Evolutionary conservation across 1,140 invertebrate genomes (phyloP).

Genomic region (Lepidurus apus): DNA sequence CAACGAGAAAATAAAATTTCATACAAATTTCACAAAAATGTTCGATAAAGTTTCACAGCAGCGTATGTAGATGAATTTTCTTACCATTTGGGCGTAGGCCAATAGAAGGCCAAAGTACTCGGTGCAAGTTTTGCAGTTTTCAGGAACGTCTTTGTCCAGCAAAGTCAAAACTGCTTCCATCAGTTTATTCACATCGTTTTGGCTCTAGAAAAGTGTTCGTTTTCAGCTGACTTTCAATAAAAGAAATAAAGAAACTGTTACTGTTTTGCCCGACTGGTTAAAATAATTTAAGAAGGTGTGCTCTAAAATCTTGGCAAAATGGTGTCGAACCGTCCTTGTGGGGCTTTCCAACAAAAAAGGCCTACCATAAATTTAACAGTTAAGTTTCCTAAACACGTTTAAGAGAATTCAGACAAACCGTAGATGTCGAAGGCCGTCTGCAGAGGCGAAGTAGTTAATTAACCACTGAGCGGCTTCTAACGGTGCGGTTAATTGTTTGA

Average conservation of each 20-base stretch:
- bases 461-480: constrained; percentile 46
- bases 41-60: not conserved
- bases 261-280: constrained; percentile 39
- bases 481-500: constrained; percentile 43
- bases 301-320: constrained; percentile 45
- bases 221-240: constrained; percentile 23
- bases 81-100: constrained; percentile 47
- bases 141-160: constrained; percentile 48
- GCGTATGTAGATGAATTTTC: not conserved
- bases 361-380: constrained; percentile 39
- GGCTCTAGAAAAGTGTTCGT: constrained; percentile 17
- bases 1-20: constrained; percentile 35
- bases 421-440: constrained; percentile 44
- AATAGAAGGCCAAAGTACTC: constrained; percentile 50
- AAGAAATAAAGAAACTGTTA: not conserved
- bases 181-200: constrained; percentile 24
- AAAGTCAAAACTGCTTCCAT: constrained; percentile 23
- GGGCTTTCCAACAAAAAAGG: constrained; percentile 50
- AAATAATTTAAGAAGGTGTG: constrained; percentile 41
- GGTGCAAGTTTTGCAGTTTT: constrained; percentile 47
- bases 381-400: constrained; percentile 25
- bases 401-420: constrained; percentile 40
- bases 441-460: constrained; percentile 45
- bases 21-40: not conserved
- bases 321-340: constrained; percentile 45